Evolutionary conservation across 2,797 vertebrate species (phyloP), one percentile per base, ranked within the genome.

Genomic region (Luscinia luscinia): DNA sequence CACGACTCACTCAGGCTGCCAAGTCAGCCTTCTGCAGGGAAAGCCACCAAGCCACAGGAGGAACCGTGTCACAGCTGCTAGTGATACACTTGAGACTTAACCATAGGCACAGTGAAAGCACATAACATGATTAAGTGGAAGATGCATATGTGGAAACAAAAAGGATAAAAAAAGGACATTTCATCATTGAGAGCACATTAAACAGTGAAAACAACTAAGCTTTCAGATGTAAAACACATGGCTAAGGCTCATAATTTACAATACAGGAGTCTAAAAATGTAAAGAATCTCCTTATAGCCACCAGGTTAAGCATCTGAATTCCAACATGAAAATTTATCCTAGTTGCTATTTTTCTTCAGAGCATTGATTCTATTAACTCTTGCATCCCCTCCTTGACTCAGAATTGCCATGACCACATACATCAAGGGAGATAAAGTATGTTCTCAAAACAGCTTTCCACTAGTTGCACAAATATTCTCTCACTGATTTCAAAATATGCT

Each of bases 241-340:
- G 76, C 75, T 83, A 72, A 81, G 32, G 32, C 38, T 87, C 46
- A 8, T 72, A 90, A 86, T 74, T 94, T 79, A 84, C 74, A 77
- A 84, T 77, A 88, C 17, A 67, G 74, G 49, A 90, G 70, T 40
- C 70, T 84, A 77, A 92, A 94, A 95, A 94, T 72, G 45, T 59
- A 58, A 93, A 96, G 94, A 87, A 95, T 91, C 83, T 88, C 40
- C 73, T 76, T 72, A 70, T 7, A 88, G 22, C 26, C 72, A 63
- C 67, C 80, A 91, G 89, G 74, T 93, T 94, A 95, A 94, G 83
- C 59, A 82, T 70, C 48, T 54, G 46, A 79, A 91, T 94, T 95
- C 46, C 43, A 79, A 51, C 34, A 93, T 6, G 41, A 70, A 88
- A 76, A 86, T 69, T 63, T 73, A 79, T 74, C 74, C 76, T 63